A percentile compares a stretch with the other conserved stretches of the same genome.
phyloP scores from a whole-genome alignment of 1,140 invertebrate species.

The Arion vulgaris region DNA sequence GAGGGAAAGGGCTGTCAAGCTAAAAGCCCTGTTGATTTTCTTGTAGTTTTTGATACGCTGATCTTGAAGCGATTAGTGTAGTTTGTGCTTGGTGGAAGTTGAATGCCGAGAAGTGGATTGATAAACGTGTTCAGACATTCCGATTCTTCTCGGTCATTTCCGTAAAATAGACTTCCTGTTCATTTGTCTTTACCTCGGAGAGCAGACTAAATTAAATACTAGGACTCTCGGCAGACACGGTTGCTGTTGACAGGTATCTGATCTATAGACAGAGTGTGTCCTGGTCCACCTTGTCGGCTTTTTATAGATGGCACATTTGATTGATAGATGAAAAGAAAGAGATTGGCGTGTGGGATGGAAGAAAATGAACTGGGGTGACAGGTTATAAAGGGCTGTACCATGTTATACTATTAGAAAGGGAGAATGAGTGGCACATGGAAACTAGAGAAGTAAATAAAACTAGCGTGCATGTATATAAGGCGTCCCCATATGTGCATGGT shows the following conservation, averaged over 20 bases:
- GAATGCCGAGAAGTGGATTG: background rate
- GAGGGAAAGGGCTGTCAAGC: constrained; percentile 36
- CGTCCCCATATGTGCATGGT: no score
- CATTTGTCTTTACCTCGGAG: background rate
- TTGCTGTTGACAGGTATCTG: background rate
- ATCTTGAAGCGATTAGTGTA: constrained; percentile 40
- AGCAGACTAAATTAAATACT: background rate
- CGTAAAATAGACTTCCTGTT: background rate
- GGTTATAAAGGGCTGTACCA: no score
- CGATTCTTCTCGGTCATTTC: constrained; percentile 14
- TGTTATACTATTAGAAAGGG: no score
- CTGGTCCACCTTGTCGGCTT: background rate
- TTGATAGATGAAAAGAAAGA: background rate
- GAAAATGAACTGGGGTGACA: background rate
- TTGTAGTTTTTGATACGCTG: constrained; percentile 43
- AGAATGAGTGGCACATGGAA: no score
- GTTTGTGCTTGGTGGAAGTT: constrained; percentile 21
- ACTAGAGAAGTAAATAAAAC: no score
- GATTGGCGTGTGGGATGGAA: background rate
- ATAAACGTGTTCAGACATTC: constrained; percentile 13
- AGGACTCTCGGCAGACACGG: background rate
- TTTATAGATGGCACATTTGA: background rate
- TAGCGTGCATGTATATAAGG: no score
- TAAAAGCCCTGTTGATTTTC: constrained; percentile 46
- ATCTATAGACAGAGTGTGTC: background rate